Evolutionary conservation across 2,888 invertebrate genomes (phyloP).

Genomic region (Leptopterna dolabrata): DNA sequence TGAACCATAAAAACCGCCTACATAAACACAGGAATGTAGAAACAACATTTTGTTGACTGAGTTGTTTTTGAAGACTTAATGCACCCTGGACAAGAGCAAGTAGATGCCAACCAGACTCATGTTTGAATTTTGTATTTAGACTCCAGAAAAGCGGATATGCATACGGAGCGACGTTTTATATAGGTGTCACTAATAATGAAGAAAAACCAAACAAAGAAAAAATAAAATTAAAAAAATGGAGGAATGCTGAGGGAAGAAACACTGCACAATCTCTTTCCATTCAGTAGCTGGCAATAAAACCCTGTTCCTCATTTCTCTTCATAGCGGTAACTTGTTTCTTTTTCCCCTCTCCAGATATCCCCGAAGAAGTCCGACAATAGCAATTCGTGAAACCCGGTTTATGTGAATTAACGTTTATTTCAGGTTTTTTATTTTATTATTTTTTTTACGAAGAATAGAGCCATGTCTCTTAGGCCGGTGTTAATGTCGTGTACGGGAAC

Average conservation of each 20-base stretch:
- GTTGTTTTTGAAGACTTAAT: too few species aligned
- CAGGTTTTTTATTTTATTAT: background rate
- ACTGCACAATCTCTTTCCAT: constrained; percentile 6
- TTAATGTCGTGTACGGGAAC: background rate
- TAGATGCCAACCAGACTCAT: too few species aligned
- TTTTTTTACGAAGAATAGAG: background rate
- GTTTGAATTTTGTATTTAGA: too few species aligned
- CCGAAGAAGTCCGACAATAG: background rate
- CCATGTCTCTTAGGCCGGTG: background rate
- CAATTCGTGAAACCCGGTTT: constrained; percentile 10
- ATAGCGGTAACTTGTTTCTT: background rate
- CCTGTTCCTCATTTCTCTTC: background rate
- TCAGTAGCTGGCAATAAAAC: background rate
- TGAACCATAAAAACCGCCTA: too few species aligned
- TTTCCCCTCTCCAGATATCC: background rate
- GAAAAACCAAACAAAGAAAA: background rate
- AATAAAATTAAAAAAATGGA: background rate
- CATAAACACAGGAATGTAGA: too few species aligned
- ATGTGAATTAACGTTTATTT: constrained; percentile 10
- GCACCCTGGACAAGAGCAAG: too few species aligned
- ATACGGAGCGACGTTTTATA: too few species aligned
- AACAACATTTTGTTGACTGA: too few species aligned
- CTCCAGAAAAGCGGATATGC: too few species aligned
- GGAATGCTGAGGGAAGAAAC: background rate
- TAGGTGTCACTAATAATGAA: background rate